Evolutionary conservation across 2,888 invertebrate species (phyloP).

Genomic region (Rhodophaea formosa): DNA sequence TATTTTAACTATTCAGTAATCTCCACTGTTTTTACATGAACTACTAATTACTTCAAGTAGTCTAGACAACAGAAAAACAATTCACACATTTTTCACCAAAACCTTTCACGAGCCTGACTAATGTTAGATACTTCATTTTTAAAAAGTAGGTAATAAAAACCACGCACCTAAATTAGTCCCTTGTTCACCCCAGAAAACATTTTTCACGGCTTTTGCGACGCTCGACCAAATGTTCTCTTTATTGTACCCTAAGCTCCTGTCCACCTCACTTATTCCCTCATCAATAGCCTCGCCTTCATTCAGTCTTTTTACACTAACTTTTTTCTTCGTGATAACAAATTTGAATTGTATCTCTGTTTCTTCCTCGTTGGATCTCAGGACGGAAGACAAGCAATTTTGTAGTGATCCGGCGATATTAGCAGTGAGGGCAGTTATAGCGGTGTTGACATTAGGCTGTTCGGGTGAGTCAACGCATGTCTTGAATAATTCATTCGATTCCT

Average conservation of each 20-base stretch:
- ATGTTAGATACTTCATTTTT: background rate
- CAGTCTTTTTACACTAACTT: constrained; percentile 57
- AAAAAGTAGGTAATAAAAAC: constrained; percentile 30
- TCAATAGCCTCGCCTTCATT: constrained; percentile 40
- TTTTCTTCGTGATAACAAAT: constrained; percentile 70
- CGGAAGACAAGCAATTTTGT: constrained; percentile 62
- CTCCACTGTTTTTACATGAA: background rate
- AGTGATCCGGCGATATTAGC: constrained; percentile 66
- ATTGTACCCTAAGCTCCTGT: constrained; percentile 42
- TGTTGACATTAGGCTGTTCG: constrained; percentile 39
- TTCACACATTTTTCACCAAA: background rate
- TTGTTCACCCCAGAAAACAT: constrained; percentile 68
- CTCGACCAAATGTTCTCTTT: constrained; percentile 73
- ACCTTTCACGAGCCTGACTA: background rate
- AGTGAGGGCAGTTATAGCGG: constrained; percentile 61
- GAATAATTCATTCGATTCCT: constrained; percentile 66
- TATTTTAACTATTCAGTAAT: background rate
- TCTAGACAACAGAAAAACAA: background rate
- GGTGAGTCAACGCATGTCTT: constrained; percentile 62
- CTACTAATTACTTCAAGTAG: background rate
- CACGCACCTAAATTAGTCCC: constrained; percentile 45
- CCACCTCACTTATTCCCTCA: constrained; percentile 43
- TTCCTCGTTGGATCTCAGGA: constrained; percentile 58
- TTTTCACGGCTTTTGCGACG: constrained; percentile 67
- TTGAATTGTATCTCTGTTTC: constrained; percentile 76